Evolutionary conservation across 2,888 invertebrate species (phyloP).

Genomic region (Chalcosyrphus nemorum): DNA sequence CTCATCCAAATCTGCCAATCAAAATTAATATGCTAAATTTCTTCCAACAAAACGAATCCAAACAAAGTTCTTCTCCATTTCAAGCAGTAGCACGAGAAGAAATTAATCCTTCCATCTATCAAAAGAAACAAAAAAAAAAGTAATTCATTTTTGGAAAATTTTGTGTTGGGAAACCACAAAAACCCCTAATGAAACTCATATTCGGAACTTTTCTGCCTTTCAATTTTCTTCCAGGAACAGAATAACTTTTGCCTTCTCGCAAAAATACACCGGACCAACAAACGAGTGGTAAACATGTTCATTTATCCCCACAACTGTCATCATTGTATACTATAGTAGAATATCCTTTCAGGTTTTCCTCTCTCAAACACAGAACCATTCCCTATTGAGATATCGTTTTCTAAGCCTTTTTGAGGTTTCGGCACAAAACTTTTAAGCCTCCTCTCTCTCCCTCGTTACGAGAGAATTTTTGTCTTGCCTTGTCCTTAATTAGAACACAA

Average conservation of each 20-base stretch:
- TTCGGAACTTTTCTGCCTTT: background rate
- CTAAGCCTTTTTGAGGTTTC: constrained; percentile 51
- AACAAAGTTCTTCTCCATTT: background rate
- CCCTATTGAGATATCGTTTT: constrained; percentile 41
- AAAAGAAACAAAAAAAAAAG: background rate
- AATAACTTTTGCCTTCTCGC: constrained; percentile 13
- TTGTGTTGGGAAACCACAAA: constrained; percentile 36
- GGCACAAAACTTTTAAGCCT: constrained; percentile 38
- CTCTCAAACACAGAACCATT: background rate
- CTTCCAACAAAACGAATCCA: background rate
- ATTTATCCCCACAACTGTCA: constrained; percentile 29
- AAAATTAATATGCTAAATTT: constrained; percentile 9
- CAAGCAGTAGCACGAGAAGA: background rate
- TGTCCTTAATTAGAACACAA: constrained; percentile 49
- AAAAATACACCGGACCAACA: background rate
- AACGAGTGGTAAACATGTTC: constrained; percentile 11
- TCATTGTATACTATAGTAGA: too few species aligned
- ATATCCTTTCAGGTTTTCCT: too few species aligned
- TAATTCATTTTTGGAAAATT: background rate
- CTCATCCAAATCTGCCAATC: background rate
- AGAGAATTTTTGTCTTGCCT: background rate
- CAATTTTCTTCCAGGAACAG: constrained; percentile 9
- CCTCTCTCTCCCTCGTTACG: background rate
- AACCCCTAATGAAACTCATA: constrained; percentile 33
- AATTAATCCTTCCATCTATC: background rate